These are phyloP conservation scores for Thaleichthys pacificus DNA, from an alignment of 2,797 vertebrate species.

Conservation along the genomic window DNA sequence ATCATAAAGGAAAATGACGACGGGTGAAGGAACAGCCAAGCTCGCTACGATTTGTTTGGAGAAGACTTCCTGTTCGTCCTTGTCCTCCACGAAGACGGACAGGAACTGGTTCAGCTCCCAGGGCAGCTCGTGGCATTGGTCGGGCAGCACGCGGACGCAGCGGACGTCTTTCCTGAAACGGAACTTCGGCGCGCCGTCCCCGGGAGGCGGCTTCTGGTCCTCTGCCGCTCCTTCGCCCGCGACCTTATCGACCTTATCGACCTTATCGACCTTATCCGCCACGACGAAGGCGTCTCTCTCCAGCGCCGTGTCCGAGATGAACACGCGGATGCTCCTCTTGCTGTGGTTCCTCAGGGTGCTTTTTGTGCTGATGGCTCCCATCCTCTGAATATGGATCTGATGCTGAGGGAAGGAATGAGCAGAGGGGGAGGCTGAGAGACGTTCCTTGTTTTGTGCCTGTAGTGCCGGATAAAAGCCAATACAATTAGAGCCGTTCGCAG, in stretches of 20 bases:
- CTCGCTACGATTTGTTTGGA: conserved; percentile 57
- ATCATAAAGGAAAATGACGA: conserved; percentile 59
- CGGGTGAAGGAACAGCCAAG: conserved; percentile 29
- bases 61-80: conserved; percentile 54
- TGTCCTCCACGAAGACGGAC: conserved; percentile 66
- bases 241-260: too few relatives aligned
- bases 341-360: conserved; percentile 64
- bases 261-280: background rate
- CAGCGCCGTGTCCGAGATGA: conserved; percentile 39
- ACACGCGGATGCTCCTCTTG: conserved; percentile 57
- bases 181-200: conserved; percentile 47
- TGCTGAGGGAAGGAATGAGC: background rate
- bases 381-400: conserved; percentile 18
- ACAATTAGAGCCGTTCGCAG: background rate
- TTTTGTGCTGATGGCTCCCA: conserved; percentile 52
- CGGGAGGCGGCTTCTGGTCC: background rate
- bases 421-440: background rate
- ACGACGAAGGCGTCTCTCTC: conserved; percentile 55
- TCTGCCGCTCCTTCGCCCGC: accelerated
- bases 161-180: conserved; percentile 45
- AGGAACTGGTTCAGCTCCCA: conserved; percentile 37
- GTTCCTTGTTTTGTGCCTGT: background rate
- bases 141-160: conserved; percentile 51
- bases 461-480: background rate
- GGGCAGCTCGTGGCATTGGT: conserved; percentile 45